phyloP scores from a whole-genome alignment of 2,888 invertebrate genomes.

The Caenorhabditis parvicauda region DNA sequence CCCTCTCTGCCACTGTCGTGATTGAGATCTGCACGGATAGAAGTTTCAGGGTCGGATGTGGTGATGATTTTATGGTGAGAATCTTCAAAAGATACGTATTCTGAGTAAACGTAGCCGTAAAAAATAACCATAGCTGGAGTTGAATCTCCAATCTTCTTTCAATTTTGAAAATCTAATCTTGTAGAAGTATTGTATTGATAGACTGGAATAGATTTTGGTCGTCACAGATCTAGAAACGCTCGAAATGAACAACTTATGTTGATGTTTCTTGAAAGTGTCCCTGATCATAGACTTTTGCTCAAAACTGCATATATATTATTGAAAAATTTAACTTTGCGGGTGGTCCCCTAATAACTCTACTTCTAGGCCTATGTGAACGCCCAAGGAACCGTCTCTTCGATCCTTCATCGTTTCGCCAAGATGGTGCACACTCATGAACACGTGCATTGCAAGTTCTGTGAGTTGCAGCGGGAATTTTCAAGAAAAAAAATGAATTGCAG shows the following conservation, averaged over 20 bases:
- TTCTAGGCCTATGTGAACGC: conserved; percentile 61
- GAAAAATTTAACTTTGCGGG: too few species aligned
- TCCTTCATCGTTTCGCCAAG: conserved; percentile 64
- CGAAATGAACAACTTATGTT: too few species aligned
- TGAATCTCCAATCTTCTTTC: background rate
- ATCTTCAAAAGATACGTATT: background rate
- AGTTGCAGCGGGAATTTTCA: conserved; percentile 11
- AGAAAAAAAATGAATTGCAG: background rate
- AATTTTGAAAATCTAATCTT: background rate
- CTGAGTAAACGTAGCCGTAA: background rate
- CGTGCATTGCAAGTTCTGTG: conserved; percentile 62
- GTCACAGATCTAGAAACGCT: too few species aligned
- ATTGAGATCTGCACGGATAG: conserved; percentile 65
- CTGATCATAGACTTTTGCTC: too few species aligned
- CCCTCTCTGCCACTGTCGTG: conserved; percentile 63
- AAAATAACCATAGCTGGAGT: background rate
- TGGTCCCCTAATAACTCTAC: too few species aligned
- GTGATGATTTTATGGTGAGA: conserved; percentile 61
- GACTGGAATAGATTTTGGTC: background rate
- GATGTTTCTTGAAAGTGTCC: too few species aligned
- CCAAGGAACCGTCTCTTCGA: conserved; percentile 61
- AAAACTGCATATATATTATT: too few species aligned
- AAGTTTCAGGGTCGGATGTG: conserved; percentile 64
- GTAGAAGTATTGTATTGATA: background rate
- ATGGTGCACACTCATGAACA: conserved; percentile 64